phyloP scores from a whole-genome alignment of 2,888 invertebrate genomes.

The Thyatira batis region DNA sequence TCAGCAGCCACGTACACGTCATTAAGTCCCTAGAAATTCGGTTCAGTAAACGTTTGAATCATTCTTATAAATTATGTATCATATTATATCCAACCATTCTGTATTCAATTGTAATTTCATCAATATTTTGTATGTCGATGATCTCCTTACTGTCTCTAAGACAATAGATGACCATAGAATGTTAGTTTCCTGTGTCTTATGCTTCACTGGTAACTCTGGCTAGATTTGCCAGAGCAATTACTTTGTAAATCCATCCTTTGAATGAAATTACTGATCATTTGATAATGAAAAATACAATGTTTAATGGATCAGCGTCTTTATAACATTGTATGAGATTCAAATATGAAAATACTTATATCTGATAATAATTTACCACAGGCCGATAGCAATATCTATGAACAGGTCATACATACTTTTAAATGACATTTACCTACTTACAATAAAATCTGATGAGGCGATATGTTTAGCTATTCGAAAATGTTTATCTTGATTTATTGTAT shows the following conservation, averaged over 20 bases:
- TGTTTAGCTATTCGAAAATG: too few species aligned
- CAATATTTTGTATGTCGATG: constrained; percentile 6
- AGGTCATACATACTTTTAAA: too few species aligned
- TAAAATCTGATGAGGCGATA: too few species aligned
- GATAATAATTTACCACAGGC: too few species aligned
- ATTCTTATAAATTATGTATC: constrained; percentile 14
- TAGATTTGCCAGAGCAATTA: neutral
- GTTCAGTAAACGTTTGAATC: constrained; percentile 25
- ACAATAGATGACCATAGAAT: neutral
- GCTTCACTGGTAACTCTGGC: neutral
- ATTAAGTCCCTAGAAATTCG: constrained; percentile 19
- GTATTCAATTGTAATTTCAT: constrained; percentile 7
- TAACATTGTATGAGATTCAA: neutral
- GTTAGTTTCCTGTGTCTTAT: neutral
- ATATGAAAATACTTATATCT: neutral
- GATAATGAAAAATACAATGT: too few species aligned
- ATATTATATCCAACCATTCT: constrained; percentile 1
- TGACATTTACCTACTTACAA: neutral
- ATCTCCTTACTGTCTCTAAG: neutral
- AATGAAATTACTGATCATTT: neutral
- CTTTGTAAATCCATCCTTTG: neutral
- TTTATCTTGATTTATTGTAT: neutral
- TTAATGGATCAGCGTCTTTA: neutral
- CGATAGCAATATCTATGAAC: too few species aligned
- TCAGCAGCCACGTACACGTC: neutral